These are phyloP conservation scores for Ceratina calcarata DNA, from an alignment of 1,140 invertebrate species.

Conservation along the genomic window DNA sequence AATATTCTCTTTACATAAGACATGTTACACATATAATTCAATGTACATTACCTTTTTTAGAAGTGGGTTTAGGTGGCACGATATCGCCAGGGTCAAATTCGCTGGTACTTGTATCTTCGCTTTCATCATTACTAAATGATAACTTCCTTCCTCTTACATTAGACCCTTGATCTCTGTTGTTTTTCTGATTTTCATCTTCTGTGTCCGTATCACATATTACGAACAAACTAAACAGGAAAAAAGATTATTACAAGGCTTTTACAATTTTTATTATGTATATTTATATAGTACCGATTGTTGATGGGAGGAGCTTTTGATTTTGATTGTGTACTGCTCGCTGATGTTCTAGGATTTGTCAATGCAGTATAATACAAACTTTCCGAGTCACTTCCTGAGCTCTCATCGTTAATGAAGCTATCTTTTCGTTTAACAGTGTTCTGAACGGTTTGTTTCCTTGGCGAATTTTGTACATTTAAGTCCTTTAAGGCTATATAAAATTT, in stretches of 20 bases:
- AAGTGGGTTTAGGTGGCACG: constrained; percentile 60
- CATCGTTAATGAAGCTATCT: constrained; percentile 71
- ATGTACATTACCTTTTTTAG: constrained; percentile 63
- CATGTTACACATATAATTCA: neutral
- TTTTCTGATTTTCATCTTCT: constrained; percentile 59
- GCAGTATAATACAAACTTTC: constrained; percentile 73
- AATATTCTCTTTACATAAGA: neutral
- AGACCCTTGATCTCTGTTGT: constrained; percentile 24
- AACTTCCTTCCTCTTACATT: constrained; percentile 62
- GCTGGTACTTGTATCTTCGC: constrained; percentile 70
- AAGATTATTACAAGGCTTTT: constrained; percentile 12
- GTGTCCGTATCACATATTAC: constrained; percentile 73
- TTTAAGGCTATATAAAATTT: constrained; percentile 55
- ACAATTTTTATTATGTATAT: constrained; percentile 3
- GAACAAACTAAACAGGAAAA: constrained; percentile 57
- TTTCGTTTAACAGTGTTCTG: constrained; percentile 33
- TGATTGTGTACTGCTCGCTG: constrained; percentile 22
- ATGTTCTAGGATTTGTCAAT: constrained; percentile 61
- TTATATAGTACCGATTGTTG: constrained; percentile 29
- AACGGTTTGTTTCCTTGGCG: constrained; percentile 34
- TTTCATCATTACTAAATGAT: constrained; percentile 69
- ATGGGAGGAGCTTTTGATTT: constrained; percentile 17
- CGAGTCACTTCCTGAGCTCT: constrained; percentile 59
- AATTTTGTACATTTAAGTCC: constrained; percentile 38
- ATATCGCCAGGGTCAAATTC: constrained; percentile 78